Evolutionary conservation across 2,113 vertebrate genomes (phyloP), one percentile per base, ranked within the genome.

Genomic region (Hirundichthys speculiger): DNA sequence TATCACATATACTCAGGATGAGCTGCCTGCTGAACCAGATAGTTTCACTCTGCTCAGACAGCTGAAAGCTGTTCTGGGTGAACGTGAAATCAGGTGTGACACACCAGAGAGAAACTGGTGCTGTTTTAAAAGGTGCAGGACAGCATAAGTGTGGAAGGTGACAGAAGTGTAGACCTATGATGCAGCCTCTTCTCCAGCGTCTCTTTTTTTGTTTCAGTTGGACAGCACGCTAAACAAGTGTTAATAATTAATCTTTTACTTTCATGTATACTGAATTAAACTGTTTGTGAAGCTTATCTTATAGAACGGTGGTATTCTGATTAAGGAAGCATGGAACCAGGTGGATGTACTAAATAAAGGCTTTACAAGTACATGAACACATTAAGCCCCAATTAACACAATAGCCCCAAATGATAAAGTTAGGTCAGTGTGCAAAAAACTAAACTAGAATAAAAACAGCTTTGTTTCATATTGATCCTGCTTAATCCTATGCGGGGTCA

Each of bases 61-160:
- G 62, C 38, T 65, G 71, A 73, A 40, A 21, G 43, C 55, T 45
- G 52, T 42, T 64, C 51, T 78, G 42, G 34, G 71, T 34, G 55
- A 71, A 20, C 62, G 12, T 55, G 63, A 53, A 77, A 72, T 64
- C 62, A 79, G 69, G 57, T 74, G 39, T n/a, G 39, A 64, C 40
- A 61, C 41, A 61, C 49, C 46, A 69, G 52, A 64, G 34, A 70
- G 6, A 41, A 64, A 40, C 49, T 67, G 52, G 42, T 48, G 39
- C 61, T 64, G 19, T 52, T 80, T 38, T 52, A 61, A 62, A 60
- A 21, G 30, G 38, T 16, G 2, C 18, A 43, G 18, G 30, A 30
- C 60, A 62, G 12, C 30, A 6, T 34, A 10, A 6, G 57, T 46
- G 19, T 1, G 1, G 43, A 40, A 19, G 20, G 38, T 13, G 43